Base-by-base conservation (phyloP, 2,888 invertebrate species). In the Rhingia campestris region DNA sequence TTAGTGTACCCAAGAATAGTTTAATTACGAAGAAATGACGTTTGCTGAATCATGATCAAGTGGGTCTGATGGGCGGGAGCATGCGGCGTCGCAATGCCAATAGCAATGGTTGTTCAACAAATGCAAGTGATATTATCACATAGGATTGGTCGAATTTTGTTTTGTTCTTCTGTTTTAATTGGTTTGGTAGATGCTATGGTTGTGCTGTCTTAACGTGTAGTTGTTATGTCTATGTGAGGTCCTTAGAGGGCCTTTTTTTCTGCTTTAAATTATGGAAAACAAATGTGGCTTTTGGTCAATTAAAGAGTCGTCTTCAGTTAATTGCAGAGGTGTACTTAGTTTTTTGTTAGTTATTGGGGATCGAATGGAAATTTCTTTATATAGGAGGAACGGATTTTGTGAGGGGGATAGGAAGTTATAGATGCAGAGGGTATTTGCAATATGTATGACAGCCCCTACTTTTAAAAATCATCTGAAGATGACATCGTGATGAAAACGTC, bases 21-120 rank as follows among this genome's bases (percentile, higher is more conserved):
- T 89, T 90, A 54, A 87, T 87, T 76, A 88, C 88, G 82, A 91
- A 91, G 87, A 91, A 91, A 91, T 91, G 91, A 91, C 91, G 89
- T 87, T 90, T 89, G 88, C 89, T 93, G 92, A 87, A 87, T 81
- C 81, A 87, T 66, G 87, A 87, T 86, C 86, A 86, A 72, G 54
- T 74, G 39, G n/a, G 41, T 12, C 7, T 33, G 51, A 43, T 59
- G n/a, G 54, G 73, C 22, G 61, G 39, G 6, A 61, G 47, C 33
- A 64, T 75, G 61, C 67, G 76, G 14, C 76, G 81, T 7, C 72
- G 80, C 45, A 56, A 66, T 64, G 73, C 69, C 59, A 73, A 69
- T 66, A 70, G 59, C 61, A 80, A 80, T 76, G 81, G 86, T 84
- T 82, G 80, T 81, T 70, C 81, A 63, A 54, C 61, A 54, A 80